A percentile compares a stretch with the other conserved stretches of the same genome.
Conservation (phyloP, 1,140 invertebrate species). For the Epicauta chinensis region DNA sequence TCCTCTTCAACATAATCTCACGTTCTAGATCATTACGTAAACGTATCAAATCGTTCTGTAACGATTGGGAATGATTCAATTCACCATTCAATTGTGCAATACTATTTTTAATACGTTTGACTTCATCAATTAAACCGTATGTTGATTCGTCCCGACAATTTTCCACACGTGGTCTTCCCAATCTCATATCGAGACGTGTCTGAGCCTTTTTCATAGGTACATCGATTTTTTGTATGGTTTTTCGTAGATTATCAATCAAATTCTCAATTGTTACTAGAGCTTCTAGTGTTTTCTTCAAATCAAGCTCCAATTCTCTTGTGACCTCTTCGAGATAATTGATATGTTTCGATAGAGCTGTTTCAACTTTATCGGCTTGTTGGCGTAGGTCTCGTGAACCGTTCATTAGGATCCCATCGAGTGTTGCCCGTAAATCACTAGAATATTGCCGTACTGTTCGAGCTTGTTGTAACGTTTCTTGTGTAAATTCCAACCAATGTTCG, state of each 20-base stretch:
- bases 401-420: constrained; percentile 55
- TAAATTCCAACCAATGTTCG: constrained; percentile 65
- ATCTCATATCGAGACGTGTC: constrained; percentile 65
- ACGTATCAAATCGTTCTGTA: constrained; percentile 53
- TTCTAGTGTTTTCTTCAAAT: constrained; percentile 50
- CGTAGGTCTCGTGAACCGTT: constrained; percentile 63
- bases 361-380: constrained; percentile 64
- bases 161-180: constrained; percentile 59
- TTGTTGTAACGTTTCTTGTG: constrained; percentile 55
- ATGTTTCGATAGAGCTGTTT: constrained; percentile 57
- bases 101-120: constrained; percentile 59
- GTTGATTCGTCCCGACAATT: constrained; percentile 61
- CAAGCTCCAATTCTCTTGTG: constrained; percentile 57
- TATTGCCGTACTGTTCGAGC: constrained; percentile 56
- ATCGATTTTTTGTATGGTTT: constrained; percentile 58
- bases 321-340: constrained; percentile 62
- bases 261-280: constrained; percentile 57
- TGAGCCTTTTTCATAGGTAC: constrained; percentile 69
- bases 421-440: constrained; percentile 55
- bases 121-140: constrained; percentile 62
- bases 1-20: constrained; percentile 65
- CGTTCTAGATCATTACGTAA: constrained; percentile 57
- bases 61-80: constrained; percentile 53
- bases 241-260: constrained; percentile 55
- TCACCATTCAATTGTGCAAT: constrained; percentile 54